These are phyloP conservation scores for Etheostoma cragini DNA, from an alignment of 2,113 vertebrate species.

Conservation along the genomic window DNA sequence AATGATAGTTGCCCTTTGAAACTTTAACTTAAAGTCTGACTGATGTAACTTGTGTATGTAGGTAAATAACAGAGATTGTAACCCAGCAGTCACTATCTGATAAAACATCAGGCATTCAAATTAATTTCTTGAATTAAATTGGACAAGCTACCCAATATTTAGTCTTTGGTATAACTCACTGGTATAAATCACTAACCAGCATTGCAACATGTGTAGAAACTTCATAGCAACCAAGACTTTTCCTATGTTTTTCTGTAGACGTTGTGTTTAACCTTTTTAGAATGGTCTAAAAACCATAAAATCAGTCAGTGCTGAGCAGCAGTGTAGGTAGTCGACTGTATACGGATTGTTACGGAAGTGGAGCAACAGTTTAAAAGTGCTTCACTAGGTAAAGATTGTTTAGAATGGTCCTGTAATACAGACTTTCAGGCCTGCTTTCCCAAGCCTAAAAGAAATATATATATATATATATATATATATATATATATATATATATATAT, in stretches of 20 bases:
- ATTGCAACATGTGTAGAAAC: slow-evolving; percentile 14
- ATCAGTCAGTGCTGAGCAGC: slow-evolving; percentile 18
- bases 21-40: slow-evolving; percentile 35
- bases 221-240: slow-evolving; percentile 3
- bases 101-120: slow-evolving; percentile 2
- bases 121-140: slow-evolving; percentile 17
- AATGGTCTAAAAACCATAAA: slow-evolving; percentile 1
- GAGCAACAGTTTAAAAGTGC: slow-evolving; percentile 7
- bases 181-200: slow-evolving; percentile 33
- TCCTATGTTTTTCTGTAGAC: background rate
- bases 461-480: too few species aligned
- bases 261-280: background rate
- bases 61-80: slow-evolving; percentile 17
- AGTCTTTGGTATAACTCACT: slow-evolving; percentile 11
- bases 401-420: too few species aligned
- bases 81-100: slow-evolving; percentile 39
- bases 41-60: slow-evolving; percentile 21
- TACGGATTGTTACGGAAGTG: background rate
- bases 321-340: background rate
- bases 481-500: too few species aligned
- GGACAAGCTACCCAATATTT: slow-evolving; percentile 13
- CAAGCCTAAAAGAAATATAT: too few species aligned
- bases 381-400: background rate
- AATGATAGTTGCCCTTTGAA: slow-evolving; percentile 49
- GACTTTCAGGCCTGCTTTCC: too few species aligned